These are phyloP conservation scores for Seriola rivoliana DNA, from an alignment of 2,113 vertebrate species.

Conservation along the genomic window DNA sequence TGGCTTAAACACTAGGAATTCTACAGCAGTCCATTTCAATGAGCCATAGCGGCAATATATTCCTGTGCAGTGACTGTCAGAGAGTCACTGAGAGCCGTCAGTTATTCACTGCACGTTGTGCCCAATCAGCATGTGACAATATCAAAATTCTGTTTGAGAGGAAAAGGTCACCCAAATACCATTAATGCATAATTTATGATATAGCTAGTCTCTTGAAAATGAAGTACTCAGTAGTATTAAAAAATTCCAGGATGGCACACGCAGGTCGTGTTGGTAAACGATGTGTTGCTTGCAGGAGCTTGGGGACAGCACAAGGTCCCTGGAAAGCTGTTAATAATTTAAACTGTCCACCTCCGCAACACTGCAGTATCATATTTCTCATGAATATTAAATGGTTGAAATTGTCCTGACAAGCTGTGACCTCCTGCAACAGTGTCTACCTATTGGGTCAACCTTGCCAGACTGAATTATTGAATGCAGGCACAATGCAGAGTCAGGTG, in stretches of 20 bases:
- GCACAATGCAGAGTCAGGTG: constrained; percentile 57
- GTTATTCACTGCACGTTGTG: constrained; percentile 26
- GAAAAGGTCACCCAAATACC: constrained; percentile 70
- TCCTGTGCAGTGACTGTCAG: constrained; percentile 3
- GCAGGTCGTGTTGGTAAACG: constrained; percentile 14
- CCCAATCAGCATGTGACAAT: constrained; percentile 56
- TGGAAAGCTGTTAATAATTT: constrained; percentile 74
- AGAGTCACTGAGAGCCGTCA: constrained; percentile 12
- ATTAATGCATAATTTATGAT: constrained; percentile 65
- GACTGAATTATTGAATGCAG: constrained; percentile 80
- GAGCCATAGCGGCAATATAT: constrained; percentile 6
- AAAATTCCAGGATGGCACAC: constrained; percentile 29
- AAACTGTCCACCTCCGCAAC: constrained; percentile 60
- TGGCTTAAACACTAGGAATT: constrained; percentile 3
- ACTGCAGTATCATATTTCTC: constrained; percentile 74
- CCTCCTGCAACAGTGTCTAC: constrained; percentile 66
- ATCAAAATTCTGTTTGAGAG: constrained; percentile 66
- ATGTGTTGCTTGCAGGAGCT: constrained; percentile 30
- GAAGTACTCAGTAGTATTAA: constrained; percentile 20
- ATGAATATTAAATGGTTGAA: constrained; percentile 77
- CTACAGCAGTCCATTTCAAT: constrained; percentile 22
- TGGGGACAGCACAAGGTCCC: constrained; percentile 53
- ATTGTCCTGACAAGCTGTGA: constrained; percentile 71
- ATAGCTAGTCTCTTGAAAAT: constrained; percentile 21
- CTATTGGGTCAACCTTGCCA: constrained; percentile 44